Evolutionary conservation across 2,888 invertebrate genomes (phyloP), one percentile per base, ranked within the genome.

Genomic region (Mystacides longicornis): DNA sequence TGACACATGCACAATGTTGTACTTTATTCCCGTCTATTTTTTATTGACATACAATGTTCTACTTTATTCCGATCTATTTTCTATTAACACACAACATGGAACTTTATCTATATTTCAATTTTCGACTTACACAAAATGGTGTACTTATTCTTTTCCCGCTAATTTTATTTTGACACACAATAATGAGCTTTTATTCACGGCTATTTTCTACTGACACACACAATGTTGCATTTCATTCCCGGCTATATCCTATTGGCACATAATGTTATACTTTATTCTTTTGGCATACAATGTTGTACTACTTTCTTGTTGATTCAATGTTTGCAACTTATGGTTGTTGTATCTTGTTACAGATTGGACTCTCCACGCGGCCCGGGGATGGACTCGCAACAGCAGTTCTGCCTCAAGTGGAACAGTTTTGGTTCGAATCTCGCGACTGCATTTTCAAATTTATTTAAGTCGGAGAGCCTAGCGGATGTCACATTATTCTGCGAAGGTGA

Each of bases 351-450:
- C 79, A 82, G 81, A 81, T 80, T 81, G 79, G 77, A 79, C 75
- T 80, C 80, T 78, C 76, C 81, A 80, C 77, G 79, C 80, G 82
- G 82, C 79, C 82, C 81, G 83, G 87, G 85, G 78, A 92, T 92
- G 92, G 91, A 91, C 84, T 86, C 89, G 73, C 91, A 92, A 81
- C 93, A 92, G 78, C 92, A 93, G 80, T 93, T 92, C 80, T 92
- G 92, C 81, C 83, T 93, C 69, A 92, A 93, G 83, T 93, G 93
- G 93, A 93, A 92, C 85, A 92, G 91, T 81, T 93, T 92, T 77
- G 92, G 92, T 73, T 90, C 88, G 69, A 93, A 93, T 80, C 81
- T 93, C 77, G 91, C 92, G 67, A 89, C 90, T 67, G 89, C 92
- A 67, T 93, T 92, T 79, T 90, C 91, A 70, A 91, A 89, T 78